These are phyloP conservation scores for Falco rusticolus DNA, from an alignment of 2,797 vertebrate species.

Conservation along the genomic window DNA sequence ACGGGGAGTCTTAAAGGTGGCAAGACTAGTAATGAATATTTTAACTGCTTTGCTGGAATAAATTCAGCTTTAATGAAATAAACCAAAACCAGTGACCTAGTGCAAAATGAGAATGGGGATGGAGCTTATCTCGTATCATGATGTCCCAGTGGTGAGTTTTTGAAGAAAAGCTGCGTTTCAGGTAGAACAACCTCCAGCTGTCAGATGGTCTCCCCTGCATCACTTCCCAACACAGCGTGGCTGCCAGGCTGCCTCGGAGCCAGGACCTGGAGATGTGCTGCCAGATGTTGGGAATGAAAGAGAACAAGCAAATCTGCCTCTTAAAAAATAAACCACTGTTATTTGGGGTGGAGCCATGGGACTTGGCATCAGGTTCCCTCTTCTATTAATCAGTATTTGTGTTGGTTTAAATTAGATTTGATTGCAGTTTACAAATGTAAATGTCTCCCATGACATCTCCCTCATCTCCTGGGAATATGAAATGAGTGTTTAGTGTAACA, in stretches of 20 bases:
- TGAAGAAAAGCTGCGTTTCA: not conserved
- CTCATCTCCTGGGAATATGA: slow-evolving; percentile 7
- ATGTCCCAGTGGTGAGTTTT: not conserved
- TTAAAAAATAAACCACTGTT: not conserved
- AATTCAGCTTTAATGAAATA: slow-evolving; percentile 11
- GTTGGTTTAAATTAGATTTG: slow-evolving; percentile 39
- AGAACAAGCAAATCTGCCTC: not conserved
- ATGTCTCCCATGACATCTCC: slow-evolving; percentile 26
- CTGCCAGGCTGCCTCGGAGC: not conserved
- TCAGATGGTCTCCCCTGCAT: not conserved
- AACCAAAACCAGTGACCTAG: not conserved
- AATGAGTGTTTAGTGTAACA: not conserved
- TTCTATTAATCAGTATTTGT: slow-evolving; percentile 32
- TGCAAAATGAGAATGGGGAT: not conserved
- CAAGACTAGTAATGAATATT: slow-evolving; percentile 2
- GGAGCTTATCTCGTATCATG: accelerated
- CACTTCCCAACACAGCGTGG: accelerated
- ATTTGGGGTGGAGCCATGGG: not conserved
- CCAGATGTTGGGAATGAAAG: not conserved
- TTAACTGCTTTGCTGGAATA: slow-evolving; percentile 23
- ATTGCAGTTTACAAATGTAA: slow-evolving; percentile 56
- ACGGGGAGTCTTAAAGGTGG: not conserved
- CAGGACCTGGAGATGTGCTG: not conserved
- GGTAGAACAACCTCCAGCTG: not conserved
- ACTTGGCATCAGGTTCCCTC: not conserved